Evolutionary conservation across 2,113 vertebrate species (phyloP), one percentile per base, ranked within the genome.

Genomic region (Microtus ochrogaster): DNA sequence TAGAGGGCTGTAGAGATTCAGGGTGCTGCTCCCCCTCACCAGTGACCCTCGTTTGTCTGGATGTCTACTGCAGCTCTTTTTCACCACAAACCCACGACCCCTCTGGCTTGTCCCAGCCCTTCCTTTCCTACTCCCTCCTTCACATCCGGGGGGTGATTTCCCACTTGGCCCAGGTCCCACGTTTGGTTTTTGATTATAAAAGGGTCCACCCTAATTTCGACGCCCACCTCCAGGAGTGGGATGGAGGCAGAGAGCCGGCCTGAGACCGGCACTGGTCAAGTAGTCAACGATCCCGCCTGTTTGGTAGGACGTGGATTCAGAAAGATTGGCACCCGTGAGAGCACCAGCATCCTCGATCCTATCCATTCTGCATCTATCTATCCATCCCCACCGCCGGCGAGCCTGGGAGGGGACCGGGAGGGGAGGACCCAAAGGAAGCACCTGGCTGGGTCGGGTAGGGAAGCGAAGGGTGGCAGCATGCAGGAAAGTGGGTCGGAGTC

Each of bases 131-230:
- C 33, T 39, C 63, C 76, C 92, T 77, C 90, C 81, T 78, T 86
- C 76, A 94, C 94, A 97, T 96, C 97, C 96, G 94, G 90, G 96
- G 92, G 95, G 90, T 97, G 96, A 97, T 98, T 98, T 97, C 97
- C 95, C 97, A 96, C 90, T 97, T 98, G 97, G 96, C 96, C 4
- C 0, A 91, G 55, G 93, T 74, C 90, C 97, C 94, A 94, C 4
- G 73, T 88, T 93, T 82, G 84, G 55, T 94, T 89, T 97, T 83
- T 52, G 90, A 94, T 96, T 96, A 83, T 92, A 30, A 96, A 94
- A 96, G 97, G 61, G 85, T 85, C 92, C 85, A 39, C 87, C 85
- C 90, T 19, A 72, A 90, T 94, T 97, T 90, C 66, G 49, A 94
- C 90, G 90, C 93, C 96, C 95, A 96, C 77, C 84, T 82, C 94